Evolutionary conservation across 2,797 vertebrate genomes (phyloP).

Genomic region (Helicolenus hilgendorfi): DNA sequence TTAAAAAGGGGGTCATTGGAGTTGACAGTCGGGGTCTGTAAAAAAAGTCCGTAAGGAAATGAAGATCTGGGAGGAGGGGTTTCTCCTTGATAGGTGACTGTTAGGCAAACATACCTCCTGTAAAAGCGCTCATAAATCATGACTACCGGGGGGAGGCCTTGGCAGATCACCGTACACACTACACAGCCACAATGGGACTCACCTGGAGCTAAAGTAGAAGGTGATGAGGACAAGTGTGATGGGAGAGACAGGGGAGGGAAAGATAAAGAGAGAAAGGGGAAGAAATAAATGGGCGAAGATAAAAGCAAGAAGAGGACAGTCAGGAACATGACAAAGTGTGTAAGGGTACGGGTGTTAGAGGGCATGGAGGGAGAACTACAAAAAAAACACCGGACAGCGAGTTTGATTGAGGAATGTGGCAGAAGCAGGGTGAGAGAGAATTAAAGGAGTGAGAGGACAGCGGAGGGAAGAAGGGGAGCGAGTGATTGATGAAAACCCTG

Average conservation of each 20-base stretch:
- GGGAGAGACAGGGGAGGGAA: not conserved
- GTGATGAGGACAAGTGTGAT: constrained; percentile 39
- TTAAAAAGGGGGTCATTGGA: constrained; percentile 46
- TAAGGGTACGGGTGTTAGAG: not conserved
- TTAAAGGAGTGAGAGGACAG: constrained; percentile 51
- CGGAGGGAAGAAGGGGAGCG: constrained; percentile 33
- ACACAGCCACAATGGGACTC: constrained; percentile 38
- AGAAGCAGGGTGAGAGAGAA: constrained; percentile 36
- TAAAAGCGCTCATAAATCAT: constrained; percentile 75
- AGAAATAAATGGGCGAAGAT: not conserved
- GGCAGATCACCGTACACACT: constrained; percentile 20
- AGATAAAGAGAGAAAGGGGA: not conserved
- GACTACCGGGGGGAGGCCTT: not conserved
- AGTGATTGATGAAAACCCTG: constrained; percentile 74
- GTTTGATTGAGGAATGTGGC: constrained; percentile 51
- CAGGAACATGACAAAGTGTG: constrained; percentile 23
- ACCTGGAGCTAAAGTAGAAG: constrained; percentile 42
- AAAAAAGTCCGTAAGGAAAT: constrained; percentile 68
- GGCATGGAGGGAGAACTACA: not conserved
- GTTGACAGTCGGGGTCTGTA: constrained; percentile 51
- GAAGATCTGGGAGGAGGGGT: constrained; percentile 42
- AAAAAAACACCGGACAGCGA: constrained; percentile 3
- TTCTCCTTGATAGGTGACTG: constrained; percentile 69
- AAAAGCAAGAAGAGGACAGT: constrained; percentile 10
- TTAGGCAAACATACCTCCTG: constrained; percentile 68